Evolutionary conservation across 2,797 vertebrate genomes (phyloP).

Genomic region (Periophthalmus magnuspinnatus): DNA sequence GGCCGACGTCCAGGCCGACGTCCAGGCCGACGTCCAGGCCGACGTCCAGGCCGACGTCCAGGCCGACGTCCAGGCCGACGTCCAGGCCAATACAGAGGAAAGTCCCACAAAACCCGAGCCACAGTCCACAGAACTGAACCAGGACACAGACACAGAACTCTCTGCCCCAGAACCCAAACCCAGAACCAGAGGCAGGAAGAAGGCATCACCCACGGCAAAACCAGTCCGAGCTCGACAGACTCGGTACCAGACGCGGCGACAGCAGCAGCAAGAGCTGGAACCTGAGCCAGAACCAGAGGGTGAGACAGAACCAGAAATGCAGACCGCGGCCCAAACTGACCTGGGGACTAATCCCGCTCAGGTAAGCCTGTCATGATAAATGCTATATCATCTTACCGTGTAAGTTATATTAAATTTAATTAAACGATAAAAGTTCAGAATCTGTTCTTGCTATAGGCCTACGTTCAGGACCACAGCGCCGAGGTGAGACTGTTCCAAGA

Average conservation of each 20-base stretch:
- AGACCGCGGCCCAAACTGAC: not conserved
- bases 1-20: not conserved
- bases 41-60: not conserved
- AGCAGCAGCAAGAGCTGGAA: slow-evolving; percentile 36
- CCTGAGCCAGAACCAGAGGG: not conserved
- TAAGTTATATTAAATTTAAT: too few relatives aligned
- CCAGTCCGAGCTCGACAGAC: slow-evolving; percentile 58
- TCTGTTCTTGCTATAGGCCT: too few relatives aligned
- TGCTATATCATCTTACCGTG: too few relatives aligned
- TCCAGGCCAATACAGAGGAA: not conserved
- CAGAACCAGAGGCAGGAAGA: slow-evolving; percentile 49
- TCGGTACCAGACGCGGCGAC: slow-evolving; percentile 59
- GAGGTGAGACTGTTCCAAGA: not conserved
- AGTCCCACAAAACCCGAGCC: slow-evolving; percentile 18
- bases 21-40: not conserved
- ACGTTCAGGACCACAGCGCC: not conserved
- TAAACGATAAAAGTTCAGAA: too few relatives aligned
- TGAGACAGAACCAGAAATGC: not conserved
- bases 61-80: not conserved
- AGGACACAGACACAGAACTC: slow-evolving; percentile 7
- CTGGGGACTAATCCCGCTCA: too few relatives aligned
- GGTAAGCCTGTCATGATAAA: too few relatives aligned
- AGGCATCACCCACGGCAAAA: slow-evolving; percentile 11
- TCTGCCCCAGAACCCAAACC: slow-evolving; percentile 27
- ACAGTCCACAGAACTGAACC: not conserved